Percentiles rank a stretch among this genome's conserved stretches.
Evolutionary conservation across 2,888 invertebrate genomes (phyloP).

Genomic region (Caenorhabditis becei): DNA sequence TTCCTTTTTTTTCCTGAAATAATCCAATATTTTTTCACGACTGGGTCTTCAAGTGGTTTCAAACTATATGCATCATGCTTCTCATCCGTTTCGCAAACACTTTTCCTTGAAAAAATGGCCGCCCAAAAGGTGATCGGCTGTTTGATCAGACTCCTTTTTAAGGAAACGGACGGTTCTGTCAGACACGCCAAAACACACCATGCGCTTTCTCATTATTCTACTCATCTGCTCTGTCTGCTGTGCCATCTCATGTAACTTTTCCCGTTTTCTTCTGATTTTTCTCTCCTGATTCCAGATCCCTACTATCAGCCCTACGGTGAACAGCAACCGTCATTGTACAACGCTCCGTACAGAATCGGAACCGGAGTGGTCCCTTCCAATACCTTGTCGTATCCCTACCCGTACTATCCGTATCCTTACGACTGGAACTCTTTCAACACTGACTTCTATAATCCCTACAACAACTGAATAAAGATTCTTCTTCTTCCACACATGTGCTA

Average conservation of each 20-base stretch:
- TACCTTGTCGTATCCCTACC: constrained; percentile 16
- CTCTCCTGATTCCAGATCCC: constrained; percentile 24
- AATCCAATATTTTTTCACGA: constrained; percentile 43
- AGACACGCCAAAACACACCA: constrained; percentile 21
- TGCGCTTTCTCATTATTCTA: constrained; percentile 36
- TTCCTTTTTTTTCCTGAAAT: constrained; percentile 30
- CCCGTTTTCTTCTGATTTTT: background rate
- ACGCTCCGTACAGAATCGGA: constrained; percentile 29
- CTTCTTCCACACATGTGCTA: constrained; percentile 16
- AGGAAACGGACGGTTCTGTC: constrained; percentile 10
- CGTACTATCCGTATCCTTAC: constrained; percentile 29
- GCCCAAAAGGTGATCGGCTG: constrained; percentile 10
- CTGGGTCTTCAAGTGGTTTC: constrained; percentile 42
- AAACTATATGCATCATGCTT: constrained; percentile 53
- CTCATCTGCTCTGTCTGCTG: background rate
- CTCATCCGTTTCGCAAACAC: constrained; percentile 47
- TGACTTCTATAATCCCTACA: constrained; percentile 48
- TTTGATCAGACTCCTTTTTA: constrained; percentile 41
- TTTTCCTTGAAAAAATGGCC: constrained; percentile 19
- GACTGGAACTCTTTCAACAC: constrained; percentile 36
- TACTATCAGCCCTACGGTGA: constrained; percentile 12
- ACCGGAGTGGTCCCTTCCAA: constrained; percentile 35
- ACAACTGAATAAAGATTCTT: constrained; percentile 45
- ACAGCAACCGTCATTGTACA: constrained; percentile 4
- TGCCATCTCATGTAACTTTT: background rate